These are phyloP conservation scores for Porites cylindrica DNA, from an alignment of 92 coral and sea anemone genomes.

Conservation along the genomic window DNA sequence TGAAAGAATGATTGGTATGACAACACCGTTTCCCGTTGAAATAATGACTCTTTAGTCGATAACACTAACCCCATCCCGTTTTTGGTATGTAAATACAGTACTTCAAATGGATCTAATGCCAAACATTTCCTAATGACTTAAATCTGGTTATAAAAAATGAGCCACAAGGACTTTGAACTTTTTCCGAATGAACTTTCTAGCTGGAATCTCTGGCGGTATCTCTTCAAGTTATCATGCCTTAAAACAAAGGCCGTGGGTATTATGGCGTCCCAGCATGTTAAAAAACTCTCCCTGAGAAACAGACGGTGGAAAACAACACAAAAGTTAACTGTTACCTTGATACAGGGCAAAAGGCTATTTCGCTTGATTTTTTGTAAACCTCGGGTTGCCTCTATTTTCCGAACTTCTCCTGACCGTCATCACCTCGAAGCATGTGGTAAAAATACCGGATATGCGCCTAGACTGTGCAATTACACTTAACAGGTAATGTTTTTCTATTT, in stretches of 20 bases:
- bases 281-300: background rate
- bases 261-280: no score
- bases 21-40: no score
- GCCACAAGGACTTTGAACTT: background rate
- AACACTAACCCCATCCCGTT: background rate
- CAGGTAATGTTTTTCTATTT: background rate
- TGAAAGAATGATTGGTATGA: constrained; percentile 24
- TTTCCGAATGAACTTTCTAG: no score
- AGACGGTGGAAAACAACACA: background rate
- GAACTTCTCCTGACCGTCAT: background rate
- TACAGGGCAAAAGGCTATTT: background rate
- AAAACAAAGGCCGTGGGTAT: no score
- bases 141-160: background rate
- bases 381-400: no score
- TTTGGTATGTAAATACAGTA: background rate
- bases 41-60: no score
- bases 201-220: background rate
- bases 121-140: constrained; percentile 9
- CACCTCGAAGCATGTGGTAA: constrained; percentile 3
- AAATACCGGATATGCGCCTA: background rate
- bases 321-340: background rate
- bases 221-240: no score
- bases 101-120: background rate
- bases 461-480: background rate
- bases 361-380: background rate